Evolutionary conservation across 2,797 vertebrate genomes (phyloP).

Genomic region (Prunella strophiata): DNA sequence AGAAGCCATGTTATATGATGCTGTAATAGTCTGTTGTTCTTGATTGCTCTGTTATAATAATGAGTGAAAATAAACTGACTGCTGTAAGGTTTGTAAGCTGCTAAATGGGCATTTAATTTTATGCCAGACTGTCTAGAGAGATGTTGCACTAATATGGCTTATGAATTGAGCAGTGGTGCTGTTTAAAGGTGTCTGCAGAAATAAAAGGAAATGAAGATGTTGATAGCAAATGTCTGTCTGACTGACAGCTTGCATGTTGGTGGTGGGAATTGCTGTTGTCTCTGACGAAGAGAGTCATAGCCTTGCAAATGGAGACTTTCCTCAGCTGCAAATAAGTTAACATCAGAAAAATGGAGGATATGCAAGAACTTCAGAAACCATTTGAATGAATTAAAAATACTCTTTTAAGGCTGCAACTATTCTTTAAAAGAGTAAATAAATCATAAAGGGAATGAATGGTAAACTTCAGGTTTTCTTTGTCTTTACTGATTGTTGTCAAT

Average conservation of each 20-base stretch:
- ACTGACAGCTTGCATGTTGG: slow-evolving; percentile 36
- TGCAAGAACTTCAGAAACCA: neutral
- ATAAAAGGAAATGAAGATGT: slow-evolving; percentile 57
- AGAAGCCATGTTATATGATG: neutral
- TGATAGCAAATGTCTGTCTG: slow-evolving; percentile 41
- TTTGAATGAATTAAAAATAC: slow-evolving; percentile 14
- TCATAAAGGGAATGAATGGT: neutral
- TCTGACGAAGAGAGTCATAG: neutral
- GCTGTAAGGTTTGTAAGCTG: slow-evolving; percentile 35
- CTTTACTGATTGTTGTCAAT: neutral
- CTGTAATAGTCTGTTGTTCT: neutral
- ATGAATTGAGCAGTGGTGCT: slow-evolving; percentile 48
- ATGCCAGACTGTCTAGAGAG: neutral
- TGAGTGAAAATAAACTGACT: slow-evolving; percentile 19
- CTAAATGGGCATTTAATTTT: slow-evolving; percentile 44
- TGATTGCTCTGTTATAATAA: neutral
- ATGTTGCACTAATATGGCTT: slow-evolving; percentile 8
- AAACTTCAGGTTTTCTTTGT: neutral
- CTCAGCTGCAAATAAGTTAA: neutral
- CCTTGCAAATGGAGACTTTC: neutral
- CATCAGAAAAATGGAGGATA: slow-evolving; percentile 12
- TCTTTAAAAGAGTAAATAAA: neutral
- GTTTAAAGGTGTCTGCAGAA: slow-evolving; percentile 57
- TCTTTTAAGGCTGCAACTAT: neutral
- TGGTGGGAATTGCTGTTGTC: slow-evolving; percentile 20